Base-by-base conservation (phyloP, 2,888 invertebrate genomes). In the Sepiola atlantica region DNA sequence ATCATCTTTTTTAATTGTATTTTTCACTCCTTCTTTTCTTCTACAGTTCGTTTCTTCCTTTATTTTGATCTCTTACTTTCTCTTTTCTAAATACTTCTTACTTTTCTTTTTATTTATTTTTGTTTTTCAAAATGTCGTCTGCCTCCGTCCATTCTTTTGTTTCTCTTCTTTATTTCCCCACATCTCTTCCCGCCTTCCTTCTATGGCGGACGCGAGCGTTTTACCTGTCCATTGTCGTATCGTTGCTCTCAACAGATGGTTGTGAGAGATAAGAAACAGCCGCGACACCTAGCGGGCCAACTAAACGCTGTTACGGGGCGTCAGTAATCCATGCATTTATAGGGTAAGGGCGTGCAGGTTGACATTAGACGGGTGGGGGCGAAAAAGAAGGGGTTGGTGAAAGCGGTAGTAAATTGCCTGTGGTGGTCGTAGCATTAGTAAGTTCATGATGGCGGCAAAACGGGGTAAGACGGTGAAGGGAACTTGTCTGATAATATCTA, bases 191-290 rank as follows among this genome's bases (percentile, higher is more conserved):
- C n/a, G n/a, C 45, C 8, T 77, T 32, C 77, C n/a, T 32, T 77
- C 77, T 32, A 32, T n/a, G 45, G n/a, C n/a, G n/a, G n/a, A 16
- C 32, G 77, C 77, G n/a, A 77, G 14, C 16, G 24, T 77, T 77
- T 77, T 77, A 77, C 77, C 77, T 77, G 77, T 77, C 77, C n/a
- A n/a, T 77, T 77, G 77, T 77, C 32, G 77, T 77, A 14, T 14
- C 77, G 32, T n/a, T n/a, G 77, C 77, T 77, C 77, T 77, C 77
- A 77, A 77, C 77, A 77, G 77, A 77, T 77, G 77, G 77, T 77
- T 77, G n/a, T 77, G 77, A 77, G n/a, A 77, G 77, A 77, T 77
- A 77, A 77, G 77, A 77, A 77, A 77, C 77, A n/a, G n/a, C 77
- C 77, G 77, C 77, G n/a, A 77, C 77, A 77, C 77, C 77, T 77